phyloP scores from a whole-genome alignment of 2,888 invertebrate species.

The Cyrtodaria siliqua region DNA sequence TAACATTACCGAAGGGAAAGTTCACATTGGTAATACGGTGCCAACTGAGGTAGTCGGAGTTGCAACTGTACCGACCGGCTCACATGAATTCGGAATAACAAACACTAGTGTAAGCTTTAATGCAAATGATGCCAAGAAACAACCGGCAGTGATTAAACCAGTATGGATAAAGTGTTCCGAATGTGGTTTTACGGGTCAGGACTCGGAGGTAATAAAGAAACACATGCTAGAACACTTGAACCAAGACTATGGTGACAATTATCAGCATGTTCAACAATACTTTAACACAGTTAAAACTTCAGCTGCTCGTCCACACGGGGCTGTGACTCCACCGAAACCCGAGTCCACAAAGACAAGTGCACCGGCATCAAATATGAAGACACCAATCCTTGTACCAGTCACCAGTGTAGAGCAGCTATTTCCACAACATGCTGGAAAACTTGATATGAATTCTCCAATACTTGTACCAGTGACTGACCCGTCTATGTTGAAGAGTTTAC shows the following conservation, averaged over 20 bases:
- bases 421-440: slow-evolving; percentile 34
- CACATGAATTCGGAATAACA: slow-evolving; percentile 7
- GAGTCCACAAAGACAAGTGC: slow-evolving; percentile 19
- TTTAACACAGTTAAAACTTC: slow-evolving; percentile 1
- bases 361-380: background rate
- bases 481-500: slow-evolving; percentile 26
- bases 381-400: slow-evolving; percentile 42
- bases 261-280: background rate
- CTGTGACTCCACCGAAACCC: slow-evolving; percentile 12
- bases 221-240: slow-evolving; percentile 81
- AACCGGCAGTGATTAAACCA: slow-evolving; percentile 58
- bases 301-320: background rate
- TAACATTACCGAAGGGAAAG: slow-evolving; percentile 28
- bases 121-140: slow-evolving; percentile 15
- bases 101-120: slow-evolving; percentile 28
- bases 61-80: slow-evolving; percentile 29
- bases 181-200: slow-evolving; percentile 81
- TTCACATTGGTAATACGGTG: slow-evolving; percentile 30
- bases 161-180: slow-evolving; percentile 82
- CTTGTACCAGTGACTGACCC: slow-evolving; percentile 55
- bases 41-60: slow-evolving; percentile 34
- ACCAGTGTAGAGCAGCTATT: slow-evolving; percentile 25
- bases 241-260: slow-evolving; percentile 8
- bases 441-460: slow-evolving; percentile 52
- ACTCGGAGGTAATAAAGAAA: slow-evolving; percentile 73